Conservation (phyloP, 2,797 vertebrate species). For the Anabacerthia variegaticeps region DNA sequence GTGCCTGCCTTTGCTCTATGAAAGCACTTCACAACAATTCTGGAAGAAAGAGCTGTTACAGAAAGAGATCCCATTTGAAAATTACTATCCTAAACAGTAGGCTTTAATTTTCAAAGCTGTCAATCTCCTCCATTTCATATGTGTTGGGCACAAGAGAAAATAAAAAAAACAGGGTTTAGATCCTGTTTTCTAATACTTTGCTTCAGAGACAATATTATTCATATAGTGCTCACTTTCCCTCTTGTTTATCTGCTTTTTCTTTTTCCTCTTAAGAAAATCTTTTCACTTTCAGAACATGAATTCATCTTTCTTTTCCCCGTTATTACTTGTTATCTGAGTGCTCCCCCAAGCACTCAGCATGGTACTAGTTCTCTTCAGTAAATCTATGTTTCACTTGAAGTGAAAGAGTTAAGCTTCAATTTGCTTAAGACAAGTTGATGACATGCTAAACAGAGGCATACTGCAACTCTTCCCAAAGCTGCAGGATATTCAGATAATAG, state of each 20-base stretch:
- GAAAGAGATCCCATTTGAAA: not conserved
- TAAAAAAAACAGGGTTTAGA: not conserved
- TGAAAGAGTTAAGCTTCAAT: not conserved
- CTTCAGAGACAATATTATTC: not conserved
- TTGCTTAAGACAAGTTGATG: not conserved
- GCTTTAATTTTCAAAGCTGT: slow-evolving; percentile 20
- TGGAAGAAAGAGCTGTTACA: not conserved
- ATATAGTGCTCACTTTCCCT: not conserved
- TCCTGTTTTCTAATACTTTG: not conserved
- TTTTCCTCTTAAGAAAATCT: not conserved
- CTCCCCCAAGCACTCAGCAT: not conserved
- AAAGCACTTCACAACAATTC: not conserved
- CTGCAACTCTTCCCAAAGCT: not conserved
- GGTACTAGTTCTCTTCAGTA: not conserved
- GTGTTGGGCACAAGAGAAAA: not conserved
- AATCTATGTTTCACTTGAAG: not conserved
- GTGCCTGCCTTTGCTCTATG: not conserved
- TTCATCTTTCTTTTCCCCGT: not conserved
- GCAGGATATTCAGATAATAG: not conserved
- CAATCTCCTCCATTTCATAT: not conserved
- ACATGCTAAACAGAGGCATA: not conserved
- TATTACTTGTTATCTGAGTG: not conserved
- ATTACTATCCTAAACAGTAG: not conserved
- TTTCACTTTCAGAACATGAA: not conserved
- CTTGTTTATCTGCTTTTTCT: not conserved